A percentile compares a stretch with the other conserved stretches of the same genome.
Conservation (phyloP, 2,888 invertebrate species). For the Ormyrus thymus region DNA sequence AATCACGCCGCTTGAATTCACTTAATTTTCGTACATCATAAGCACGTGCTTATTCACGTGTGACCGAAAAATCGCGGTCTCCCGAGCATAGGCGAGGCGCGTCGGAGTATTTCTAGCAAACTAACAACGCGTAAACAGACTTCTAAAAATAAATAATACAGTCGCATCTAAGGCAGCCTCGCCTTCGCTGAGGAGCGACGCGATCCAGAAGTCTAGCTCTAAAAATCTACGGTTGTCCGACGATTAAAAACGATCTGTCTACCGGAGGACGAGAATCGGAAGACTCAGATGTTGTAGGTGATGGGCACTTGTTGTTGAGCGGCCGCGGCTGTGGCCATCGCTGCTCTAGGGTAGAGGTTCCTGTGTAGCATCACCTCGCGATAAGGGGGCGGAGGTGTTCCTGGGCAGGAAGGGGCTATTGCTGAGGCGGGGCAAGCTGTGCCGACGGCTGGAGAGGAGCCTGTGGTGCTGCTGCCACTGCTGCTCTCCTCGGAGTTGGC, state of each 20-base stretch:
- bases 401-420: constrained; percentile 63
- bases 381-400: constrained; percentile 71
- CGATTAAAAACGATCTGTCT: constrained; percentile 1
- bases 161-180: not conserved
- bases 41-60: too few species aligned
- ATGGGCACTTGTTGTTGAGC: constrained; percentile 10
- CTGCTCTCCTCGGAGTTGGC: constrained; percentile 29
- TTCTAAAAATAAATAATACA: constrained; percentile 28
- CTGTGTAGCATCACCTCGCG: constrained; percentile 68
- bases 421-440: constrained; percentile 10
- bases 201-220: too few species aligned
- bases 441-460: too few species aligned
- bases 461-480: not conserved
- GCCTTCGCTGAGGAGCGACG: not conserved
- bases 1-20: too few species aligned
- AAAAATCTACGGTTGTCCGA: not conserved
- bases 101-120: constrained; percentile 5
- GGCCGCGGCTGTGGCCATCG: constrained; percentile 44
- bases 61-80: too few species aligned
- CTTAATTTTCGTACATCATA: too few species aligned
- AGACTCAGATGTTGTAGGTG: constrained; percentile 34
- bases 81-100: too few species aligned
- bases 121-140: constrained; percentile 1
- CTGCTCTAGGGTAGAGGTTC: constrained; percentile 58
- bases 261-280: not conserved